Evolutionary conservation across 2,113 vertebrate genomes (phyloP).

Genomic region (Apodemus speciosus): DNA sequence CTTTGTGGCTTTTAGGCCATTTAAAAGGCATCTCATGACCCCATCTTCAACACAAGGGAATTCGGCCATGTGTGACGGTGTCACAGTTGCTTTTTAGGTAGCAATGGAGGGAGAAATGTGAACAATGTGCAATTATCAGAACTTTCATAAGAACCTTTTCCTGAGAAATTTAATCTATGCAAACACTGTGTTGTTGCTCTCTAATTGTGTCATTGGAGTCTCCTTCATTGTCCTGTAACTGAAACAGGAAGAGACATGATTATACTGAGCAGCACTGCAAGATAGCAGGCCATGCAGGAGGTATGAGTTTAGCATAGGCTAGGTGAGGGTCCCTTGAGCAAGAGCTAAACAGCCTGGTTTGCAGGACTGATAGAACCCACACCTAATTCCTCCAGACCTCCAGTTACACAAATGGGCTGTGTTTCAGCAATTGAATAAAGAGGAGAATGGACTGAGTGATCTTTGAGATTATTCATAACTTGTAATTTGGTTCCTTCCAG

Average conservation of each 20-base stretch:
- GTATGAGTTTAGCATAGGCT: neutral
- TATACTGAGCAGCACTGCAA: accelerated
- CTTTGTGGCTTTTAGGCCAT: neutral
- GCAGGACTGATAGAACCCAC: neutral
- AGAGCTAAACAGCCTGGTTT: neutral
- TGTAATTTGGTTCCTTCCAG: neutral
- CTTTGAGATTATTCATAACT: neutral
- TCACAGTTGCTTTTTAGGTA: neutral
- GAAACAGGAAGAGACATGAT: neutral
- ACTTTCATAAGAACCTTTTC: neutral
- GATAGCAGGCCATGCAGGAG: neutral
- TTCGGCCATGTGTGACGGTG: too few species aligned
- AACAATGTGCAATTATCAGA: neutral
- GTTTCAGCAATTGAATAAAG: neutral
- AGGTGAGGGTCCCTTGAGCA: neutral
- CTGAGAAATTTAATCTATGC: neutral
- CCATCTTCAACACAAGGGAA: neutral
- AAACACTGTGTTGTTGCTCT: neutral
- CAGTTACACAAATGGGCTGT: neutral
- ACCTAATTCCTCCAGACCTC: neutral
- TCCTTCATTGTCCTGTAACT: neutral
- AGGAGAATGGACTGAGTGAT: neutral
- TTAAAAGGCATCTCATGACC: neutral
- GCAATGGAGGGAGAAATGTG: neutral
- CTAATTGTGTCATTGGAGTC: neutral